phyloP scores from a whole-genome alignment of 2,888 invertebrate genomes.

The Tiphia femorata region DNA sequence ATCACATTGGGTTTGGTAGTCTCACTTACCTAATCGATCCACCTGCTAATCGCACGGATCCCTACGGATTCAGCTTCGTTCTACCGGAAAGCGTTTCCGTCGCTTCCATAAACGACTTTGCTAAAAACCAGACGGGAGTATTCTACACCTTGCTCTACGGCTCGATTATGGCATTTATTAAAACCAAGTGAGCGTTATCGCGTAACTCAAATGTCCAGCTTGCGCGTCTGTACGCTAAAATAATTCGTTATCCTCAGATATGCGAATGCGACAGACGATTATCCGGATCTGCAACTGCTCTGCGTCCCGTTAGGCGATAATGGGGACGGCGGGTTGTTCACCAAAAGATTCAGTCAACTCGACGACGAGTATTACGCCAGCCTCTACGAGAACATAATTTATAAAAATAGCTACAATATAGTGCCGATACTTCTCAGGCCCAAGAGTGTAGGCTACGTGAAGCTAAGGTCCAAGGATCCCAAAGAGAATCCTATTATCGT shows the following conservation, averaged over 20 bases:
- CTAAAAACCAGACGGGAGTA: background rate
- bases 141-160: background rate
- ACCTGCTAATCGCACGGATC: background rate
- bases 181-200: constrained; percentile 23
- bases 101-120: constrained; percentile 3
- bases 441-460: constrained; percentile 66
- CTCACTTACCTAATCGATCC: constrained; percentile 76
- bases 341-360: background rate
- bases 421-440: constrained; percentile 24
- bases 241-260: constrained; percentile 18
- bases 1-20: constrained; percentile 86
- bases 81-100: background rate
- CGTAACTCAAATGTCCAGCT: background rate
- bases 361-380: background rate
- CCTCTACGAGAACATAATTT: constrained; percentile 4
- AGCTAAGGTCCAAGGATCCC: constrained; percentile 79
- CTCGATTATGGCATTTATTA: constrained; percentile 22
- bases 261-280: constrained; percentile 18
- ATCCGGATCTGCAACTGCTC: constrained; percentile 32
- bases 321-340: constrained; percentile 8
- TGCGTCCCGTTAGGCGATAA: background rate
- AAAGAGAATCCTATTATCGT: constrained; percentile 84
- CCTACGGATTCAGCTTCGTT: background rate
- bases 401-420: constrained; percentile 4
- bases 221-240: background rate